Evolutionary conservation across 2,113 vertebrate species (phyloP), one percentile per base, ranked within the genome.

Genomic region (Elephas maximus): DNA sequence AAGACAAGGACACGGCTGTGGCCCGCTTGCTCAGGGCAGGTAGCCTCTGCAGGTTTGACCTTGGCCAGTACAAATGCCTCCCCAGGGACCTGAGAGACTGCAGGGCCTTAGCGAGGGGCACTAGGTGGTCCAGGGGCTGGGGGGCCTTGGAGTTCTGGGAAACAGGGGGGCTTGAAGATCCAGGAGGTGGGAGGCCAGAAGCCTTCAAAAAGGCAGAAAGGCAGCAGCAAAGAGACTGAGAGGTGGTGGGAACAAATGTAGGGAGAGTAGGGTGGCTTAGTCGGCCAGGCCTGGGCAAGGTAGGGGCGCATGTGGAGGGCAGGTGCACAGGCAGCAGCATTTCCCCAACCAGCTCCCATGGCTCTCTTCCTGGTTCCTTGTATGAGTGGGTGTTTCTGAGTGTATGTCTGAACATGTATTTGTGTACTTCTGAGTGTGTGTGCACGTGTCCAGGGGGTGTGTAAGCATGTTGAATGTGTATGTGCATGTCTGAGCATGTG

Each of bases 261-360:
- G 53, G 9, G 62, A 48, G 14, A 8, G 2, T 28, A 69, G n/a
- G 53, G 8, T 8, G 12, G 74, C 69, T 78, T 41, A 12, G 18
- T 11, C 33, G 1, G 37, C 2, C 30, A 33, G 63, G 21, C 17
- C 63, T 57, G 73, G 53, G 21, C 24, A 5, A 0, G 62, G 37
- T 28, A 44, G 20, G 15, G 33, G 17, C n/a, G 33, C 3, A 37
- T 2, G 1, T 0, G 18, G 51, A 24, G 11, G 1, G 18, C 45
- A 33, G 12, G 81, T 78, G 51, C 24, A 24, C 3, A 15, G 15
- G 37, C 15, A 14, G 30, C 15, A 23, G 30, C 20, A n/a, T 6
- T 10, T 33, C 15, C 41, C 21, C 44, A 37, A 26, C 30, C 26
- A 10, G n/a, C 44, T 60, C 37, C 45, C 24, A 21, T 21, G 26